Base-by-base conservation (phyloP, 2,797 vertebrate genomes). In the Lagodon rhomboides region DNA sequence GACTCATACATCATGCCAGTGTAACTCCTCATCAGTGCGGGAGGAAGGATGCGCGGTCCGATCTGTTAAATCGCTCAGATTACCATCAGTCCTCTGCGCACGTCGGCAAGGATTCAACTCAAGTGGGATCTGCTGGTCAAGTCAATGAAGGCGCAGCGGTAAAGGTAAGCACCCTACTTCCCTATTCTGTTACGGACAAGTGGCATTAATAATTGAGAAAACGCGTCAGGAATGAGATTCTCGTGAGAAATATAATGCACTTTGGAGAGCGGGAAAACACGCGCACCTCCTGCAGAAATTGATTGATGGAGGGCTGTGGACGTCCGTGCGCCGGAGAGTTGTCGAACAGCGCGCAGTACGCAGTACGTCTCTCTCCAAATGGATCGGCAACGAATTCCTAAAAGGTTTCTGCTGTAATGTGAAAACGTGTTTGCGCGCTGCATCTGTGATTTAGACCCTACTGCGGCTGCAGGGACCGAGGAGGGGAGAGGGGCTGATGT, bases 111-210 rank as follows among this genome's bases (percentile, higher is more conserved):
- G 93, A 93, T 88, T 91, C 88, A 89, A 80, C 66, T 81, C 87
- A 71, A 72, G 82, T 79, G 83, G 90, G 90, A 94, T 85, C 87
- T 80, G 80, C 85, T 38, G 82, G 78, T 70, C 85, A 87, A 82
- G 85, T 92, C 89, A 72, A 93, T 93, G 91, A 94, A 87, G 90
- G 89, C 41, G 86, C 86, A 72, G 84, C 90, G 80, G 85, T 93
- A 85, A 93, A 94, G 94, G 95, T 96, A 94, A 95, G 95, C 90
- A 44, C 56, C 61, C 60, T 55, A 60, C 85, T 85, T 92, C 69
- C 68, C 46, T 72, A 49, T 89, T 85, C 80, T 85, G 79, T 77
- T 79, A 75, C 51, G 30, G 82, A 84, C 77, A 76, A 55, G 82
- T 73, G 78, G 53, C 82, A 80, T 90, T 85, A 85, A 91, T 88